Percentiles rank a stretch among this genome's conserved stretches.
Conservation (phyloP, 2,797 vertebrate genomes). For the Squalus acanthias region DNA sequence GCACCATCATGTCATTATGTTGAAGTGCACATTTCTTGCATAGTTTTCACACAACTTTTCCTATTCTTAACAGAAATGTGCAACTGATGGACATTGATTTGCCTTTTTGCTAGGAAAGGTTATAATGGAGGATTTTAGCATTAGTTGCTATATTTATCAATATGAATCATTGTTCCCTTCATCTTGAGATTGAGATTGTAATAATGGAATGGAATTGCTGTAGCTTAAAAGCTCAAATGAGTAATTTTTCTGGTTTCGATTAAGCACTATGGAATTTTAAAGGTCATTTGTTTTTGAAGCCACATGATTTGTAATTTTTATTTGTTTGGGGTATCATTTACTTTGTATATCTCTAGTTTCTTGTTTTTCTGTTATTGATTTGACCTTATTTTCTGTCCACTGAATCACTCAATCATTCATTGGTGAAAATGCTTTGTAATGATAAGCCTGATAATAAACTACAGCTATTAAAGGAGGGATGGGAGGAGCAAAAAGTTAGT, state of each 20-base stretch:
- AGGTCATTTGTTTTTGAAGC: background rate
- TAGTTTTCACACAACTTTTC: background rate
- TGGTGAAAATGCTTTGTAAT: background rate
- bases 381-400: background rate
- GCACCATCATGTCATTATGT: background rate
- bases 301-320: background rate
- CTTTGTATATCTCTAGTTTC: background rate
- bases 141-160: background rate
- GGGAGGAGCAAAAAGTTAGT: background rate
- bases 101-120: background rate
- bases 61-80: background rate
- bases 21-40: background rate
- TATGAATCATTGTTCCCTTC: background rate
- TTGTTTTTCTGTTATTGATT: background rate
- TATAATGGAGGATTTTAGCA: background rate
- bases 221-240: background rate
- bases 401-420: background rate
- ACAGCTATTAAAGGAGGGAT: background rate
- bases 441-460: background rate
- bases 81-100: background rate
- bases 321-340: background rate
- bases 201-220: background rate
- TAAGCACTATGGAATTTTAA: background rate
- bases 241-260: background rate
- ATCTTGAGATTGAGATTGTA: background rate